phyloP scores from a whole-genome alignment of 2,113 vertebrate genomes.

The Arenaria interpres region DNA sequence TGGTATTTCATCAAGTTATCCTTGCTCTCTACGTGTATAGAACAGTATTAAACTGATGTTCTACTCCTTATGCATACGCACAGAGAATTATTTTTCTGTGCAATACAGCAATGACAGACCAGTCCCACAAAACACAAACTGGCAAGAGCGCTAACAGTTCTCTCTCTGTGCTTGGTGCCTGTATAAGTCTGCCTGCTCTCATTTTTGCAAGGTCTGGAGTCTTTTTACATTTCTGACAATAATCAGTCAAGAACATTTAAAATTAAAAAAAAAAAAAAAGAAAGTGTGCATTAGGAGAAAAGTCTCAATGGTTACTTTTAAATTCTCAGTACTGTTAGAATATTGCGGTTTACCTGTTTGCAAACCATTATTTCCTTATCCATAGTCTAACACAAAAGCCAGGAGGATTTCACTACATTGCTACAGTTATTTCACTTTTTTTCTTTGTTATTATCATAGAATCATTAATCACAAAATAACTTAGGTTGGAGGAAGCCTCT shows the following conservation, averaged over 20 bases:
- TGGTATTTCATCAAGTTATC: not conserved
- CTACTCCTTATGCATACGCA: not conserved
- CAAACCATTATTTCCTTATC: not conserved
- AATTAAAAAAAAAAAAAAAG: not conserved
- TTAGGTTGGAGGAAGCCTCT: not conserved
- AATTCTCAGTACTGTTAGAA: not conserved
- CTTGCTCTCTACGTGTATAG: not conserved
- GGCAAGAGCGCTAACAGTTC: not conserved
- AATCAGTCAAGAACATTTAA: not conserved
- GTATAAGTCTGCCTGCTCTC: not conserved
- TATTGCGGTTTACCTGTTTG: not conserved
- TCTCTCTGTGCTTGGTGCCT: not conserved
- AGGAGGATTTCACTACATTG: not conserved
- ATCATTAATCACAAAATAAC: not conserved
- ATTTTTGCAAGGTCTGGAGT: not conserved
- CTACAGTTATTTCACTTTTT: not conserved
- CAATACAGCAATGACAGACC: not conserved
- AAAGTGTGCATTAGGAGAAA: not conserved
- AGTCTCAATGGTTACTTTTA: not conserved
- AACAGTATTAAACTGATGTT: not conserved
- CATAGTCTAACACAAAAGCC: not conserved
- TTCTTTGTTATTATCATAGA: not conserved
- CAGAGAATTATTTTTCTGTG: not conserved
- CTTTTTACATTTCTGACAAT: not conserved
- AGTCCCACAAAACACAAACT: not conserved